These are phyloP conservation scores for Papilio machaon DNA, from an alignment of 1,140 invertebrate species.

Conservation along the genomic window DNA sequence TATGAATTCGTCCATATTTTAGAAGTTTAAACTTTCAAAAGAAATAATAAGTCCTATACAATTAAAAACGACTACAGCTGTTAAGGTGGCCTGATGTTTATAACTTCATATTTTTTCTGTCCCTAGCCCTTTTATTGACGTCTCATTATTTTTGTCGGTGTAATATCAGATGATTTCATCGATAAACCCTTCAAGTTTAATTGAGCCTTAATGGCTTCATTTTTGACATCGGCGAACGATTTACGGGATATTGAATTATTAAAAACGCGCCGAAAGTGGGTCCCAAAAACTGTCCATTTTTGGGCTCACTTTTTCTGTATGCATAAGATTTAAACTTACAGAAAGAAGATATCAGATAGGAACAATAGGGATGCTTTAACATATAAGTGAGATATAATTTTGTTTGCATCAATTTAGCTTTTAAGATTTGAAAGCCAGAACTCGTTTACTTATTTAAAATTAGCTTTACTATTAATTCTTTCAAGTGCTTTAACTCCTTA, in stretches of 20 bases:
- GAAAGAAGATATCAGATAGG: background rate
- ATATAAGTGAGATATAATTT: slow-evolving; percentile 1
- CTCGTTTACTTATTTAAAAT: background rate
- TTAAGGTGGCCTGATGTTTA: background rate
- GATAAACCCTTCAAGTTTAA: slow-evolving; percentile 49
- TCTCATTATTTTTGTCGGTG: slow-evolving; percentile 57
- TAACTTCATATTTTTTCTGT: slow-evolving; percentile 33
- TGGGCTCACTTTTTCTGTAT: background rate
- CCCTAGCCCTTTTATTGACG: slow-evolving; percentile 48
- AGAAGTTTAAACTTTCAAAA: background rate
- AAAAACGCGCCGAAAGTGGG: slow-evolving; percentile 45
- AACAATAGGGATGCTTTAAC: slow-evolving; percentile 1
- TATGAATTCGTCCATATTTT: background rate
- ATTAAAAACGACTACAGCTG: background rate
- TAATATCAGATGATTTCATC: slow-evolving; percentile 50
- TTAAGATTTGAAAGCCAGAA: background rate
- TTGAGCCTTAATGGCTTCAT: slow-evolving; percentile 57
- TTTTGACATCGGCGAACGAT: slow-evolving; percentile 47
- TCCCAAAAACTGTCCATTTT: slow-evolving; percentile 13
- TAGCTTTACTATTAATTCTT: background rate
- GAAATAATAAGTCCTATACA: background rate
- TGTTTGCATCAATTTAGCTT: background rate
- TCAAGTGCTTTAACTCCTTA: background rate
- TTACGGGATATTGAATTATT: slow-evolving; percentile 54
- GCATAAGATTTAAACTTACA: background rate